These are phyloP conservation scores for Triplophysa yarkandensis DNA, from an alignment of 2,797 vertebrate species.

Conservation along the genomic window DNA sequence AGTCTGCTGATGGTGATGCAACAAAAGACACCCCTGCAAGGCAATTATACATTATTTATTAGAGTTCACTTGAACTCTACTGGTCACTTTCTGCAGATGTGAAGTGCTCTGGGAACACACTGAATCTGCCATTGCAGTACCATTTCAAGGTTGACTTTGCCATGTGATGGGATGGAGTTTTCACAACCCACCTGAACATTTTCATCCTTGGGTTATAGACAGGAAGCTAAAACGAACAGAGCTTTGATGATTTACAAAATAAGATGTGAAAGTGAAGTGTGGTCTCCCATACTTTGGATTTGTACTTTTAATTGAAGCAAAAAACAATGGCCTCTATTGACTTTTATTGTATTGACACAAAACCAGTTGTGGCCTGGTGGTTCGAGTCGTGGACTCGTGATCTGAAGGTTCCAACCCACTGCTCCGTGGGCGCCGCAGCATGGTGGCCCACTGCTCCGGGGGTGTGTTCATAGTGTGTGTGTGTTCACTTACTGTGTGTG, in stretches of 20 bases:
- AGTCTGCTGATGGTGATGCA: constrained; percentile 28
- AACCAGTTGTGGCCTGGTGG: too few relatives aligned
- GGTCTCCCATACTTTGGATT: neutral
- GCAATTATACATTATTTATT: constrained; percentile 54
- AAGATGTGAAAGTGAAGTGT: neutral
- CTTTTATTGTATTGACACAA: too few relatives aligned
- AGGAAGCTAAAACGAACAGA: constrained; percentile 1
- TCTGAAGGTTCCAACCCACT: too few relatives aligned
- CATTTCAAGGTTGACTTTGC: constrained; percentile 16
- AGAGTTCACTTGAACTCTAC: constrained; percentile 48
- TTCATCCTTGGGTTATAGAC: constrained; percentile 5
- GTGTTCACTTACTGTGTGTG: too few relatives aligned
- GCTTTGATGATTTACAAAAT: constrained; percentile 11
- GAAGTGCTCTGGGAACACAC: constrained; percentile 6
- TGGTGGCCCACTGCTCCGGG: too few relatives aligned
- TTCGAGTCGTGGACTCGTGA: too few relatives aligned
- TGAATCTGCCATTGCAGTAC: neutral
- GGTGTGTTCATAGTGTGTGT: too few relatives aligned
- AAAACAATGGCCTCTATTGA: too few relatives aligned
- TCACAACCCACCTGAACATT: neutral
- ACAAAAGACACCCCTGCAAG: constrained; percentile 45
- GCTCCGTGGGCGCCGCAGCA: too few relatives aligned
- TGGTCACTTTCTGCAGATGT: constrained; percentile 38
- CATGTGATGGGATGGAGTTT: neutral
- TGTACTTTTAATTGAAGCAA: neutral